Evolutionary conservation across 2,113 vertebrate genomes (phyloP), one percentile per base, ranked within the genome.

Genomic region (Charadrius vociferus): DNA sequence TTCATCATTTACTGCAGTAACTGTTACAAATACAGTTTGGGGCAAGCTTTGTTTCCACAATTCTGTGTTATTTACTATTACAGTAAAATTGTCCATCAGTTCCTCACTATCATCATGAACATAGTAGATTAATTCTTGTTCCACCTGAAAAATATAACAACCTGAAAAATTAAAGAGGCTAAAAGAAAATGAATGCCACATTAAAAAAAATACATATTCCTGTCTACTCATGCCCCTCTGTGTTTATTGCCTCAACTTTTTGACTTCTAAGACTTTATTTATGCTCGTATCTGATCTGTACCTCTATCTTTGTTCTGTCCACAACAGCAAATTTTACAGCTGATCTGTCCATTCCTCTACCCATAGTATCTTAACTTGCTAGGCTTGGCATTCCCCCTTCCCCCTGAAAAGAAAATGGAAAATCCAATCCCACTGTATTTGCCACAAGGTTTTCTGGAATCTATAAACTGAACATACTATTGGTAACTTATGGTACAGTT

Each of bases 1-100:
- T 96, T 99, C 98, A 47, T 99, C 99, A 73, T 99, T 99, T 95
- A 99, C 93, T 86, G 98, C 96, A 86, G 91, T 97, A 92, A 99
- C 75, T 47, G 98, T 98, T 95, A 99, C 97, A 97, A 98, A 98
- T 61, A 99, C 82, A 39, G 98, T 98, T 88, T 79, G 95, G 18
- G 98, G 98, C 29, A 97, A 97, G 94, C 99, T 99, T 95, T 98
- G 98, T 96, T 99, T 99, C 96, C 98, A 96, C 81, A 99, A 92
- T 70, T 98, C 98, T 0, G 98, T 98, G 97, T 98, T 98, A 77
- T 98, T 99, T 83, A 98, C 98, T 87, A 98, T 89, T 53, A 99
- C 70, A 43, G 98, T 99, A 95, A 99, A 99, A 96, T 77, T 98
- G 95, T 99, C 99, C 65, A 95, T 88, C 34, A 94, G 90, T 8